Evolutionary conservation across 2,888 invertebrate genomes (phyloP).

Genomic region (Cetonia aurata): DNA sequence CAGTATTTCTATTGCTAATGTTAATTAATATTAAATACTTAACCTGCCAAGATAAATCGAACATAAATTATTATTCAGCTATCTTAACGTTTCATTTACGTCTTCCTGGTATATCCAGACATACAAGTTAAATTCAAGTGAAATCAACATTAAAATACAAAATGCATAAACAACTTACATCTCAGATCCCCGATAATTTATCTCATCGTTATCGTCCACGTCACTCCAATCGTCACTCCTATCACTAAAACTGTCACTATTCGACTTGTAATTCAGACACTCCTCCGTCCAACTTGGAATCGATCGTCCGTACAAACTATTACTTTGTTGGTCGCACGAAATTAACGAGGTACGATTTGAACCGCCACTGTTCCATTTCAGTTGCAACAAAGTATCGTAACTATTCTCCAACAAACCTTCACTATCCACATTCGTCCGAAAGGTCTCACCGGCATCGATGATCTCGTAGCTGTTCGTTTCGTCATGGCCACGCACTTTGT

Average conservation of each 20-base stretch:
- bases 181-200: slow-evolving; percentile 68
- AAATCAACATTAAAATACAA: not conserved
- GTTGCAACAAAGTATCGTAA: slow-evolving; percentile 55
- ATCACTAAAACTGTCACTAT: slow-evolving; percentile 73
- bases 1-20: not conserved
- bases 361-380: slow-evolving; percentile 46
- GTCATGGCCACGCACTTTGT: slow-evolving; percentile 72
- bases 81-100: no score
- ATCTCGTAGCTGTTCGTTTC: slow-evolving; percentile 74
- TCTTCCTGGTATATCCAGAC: no score
- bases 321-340: slow-evolving; percentile 73
- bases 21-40: no score
- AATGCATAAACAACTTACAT: slow-evolving; percentile 67
- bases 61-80: no score
- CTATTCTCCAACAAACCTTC: slow-evolving; percentile 51
- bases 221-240: slow-evolving; percentile 78
- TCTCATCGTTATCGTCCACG: slow-evolving; percentile 71
- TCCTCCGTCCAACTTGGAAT: slow-evolving; percentile 68
- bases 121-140: no score
- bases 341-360: slow-evolving; percentile 64
- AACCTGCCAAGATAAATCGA: no score
- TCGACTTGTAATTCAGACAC: slow-evolving; percentile 64
- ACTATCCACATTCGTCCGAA: slow-evolving; percentile 20
- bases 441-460: slow-evolving; percentile 59
- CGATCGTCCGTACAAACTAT: slow-evolving; percentile 72